phyloP scores from a whole-genome alignment of 2,113 vertebrate genomes.

The Eleginops maclovinus region DNA sequence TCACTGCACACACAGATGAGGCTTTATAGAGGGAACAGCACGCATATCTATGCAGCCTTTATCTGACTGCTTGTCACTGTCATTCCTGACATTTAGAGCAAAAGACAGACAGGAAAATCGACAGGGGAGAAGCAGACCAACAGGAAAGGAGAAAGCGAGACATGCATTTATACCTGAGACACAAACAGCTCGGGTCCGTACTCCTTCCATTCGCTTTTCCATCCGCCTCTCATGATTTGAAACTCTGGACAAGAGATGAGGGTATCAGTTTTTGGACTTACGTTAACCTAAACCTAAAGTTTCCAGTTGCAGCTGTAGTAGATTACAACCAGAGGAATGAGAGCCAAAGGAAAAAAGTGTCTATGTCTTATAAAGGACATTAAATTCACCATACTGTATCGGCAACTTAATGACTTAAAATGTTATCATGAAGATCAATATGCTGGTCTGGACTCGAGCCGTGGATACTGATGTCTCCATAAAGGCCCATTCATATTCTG shows the following conservation, averaged over 20 bases:
- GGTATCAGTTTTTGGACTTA: conserved; percentile 11
- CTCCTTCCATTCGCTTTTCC: conserved; percentile 90
- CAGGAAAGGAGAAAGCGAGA: neutral
- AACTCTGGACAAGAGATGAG: conserved; percentile 83
- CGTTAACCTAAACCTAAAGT: neutral
- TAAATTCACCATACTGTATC: neutral
- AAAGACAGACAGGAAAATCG: conserved; percentile 22
- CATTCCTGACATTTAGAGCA: conserved; percentile 59
- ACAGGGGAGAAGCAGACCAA: neutral
- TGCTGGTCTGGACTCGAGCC: neutral
- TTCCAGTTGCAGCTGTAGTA: neutral
- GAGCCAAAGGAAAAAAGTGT: neutral
- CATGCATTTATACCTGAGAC: conserved; percentile 89
- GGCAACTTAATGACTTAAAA: neutral
- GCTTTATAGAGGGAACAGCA: conserved; percentile 65
- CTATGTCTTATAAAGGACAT: neutral
- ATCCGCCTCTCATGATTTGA: conserved; percentile 94
- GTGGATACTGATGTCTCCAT: neutral
- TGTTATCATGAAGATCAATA: too few relatives aligned
- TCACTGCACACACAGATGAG: conserved; percentile 71
- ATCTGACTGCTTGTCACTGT: conserved; percentile 48
- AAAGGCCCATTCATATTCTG: too few relatives aligned
- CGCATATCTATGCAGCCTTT: conserved; percentile 63
- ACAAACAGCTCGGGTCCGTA: conserved; percentile 91
- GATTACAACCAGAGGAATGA: neutral